Conservation (phyloP, 2,888 invertebrate genomes). For the Luffia ferchaultella region DNA sequence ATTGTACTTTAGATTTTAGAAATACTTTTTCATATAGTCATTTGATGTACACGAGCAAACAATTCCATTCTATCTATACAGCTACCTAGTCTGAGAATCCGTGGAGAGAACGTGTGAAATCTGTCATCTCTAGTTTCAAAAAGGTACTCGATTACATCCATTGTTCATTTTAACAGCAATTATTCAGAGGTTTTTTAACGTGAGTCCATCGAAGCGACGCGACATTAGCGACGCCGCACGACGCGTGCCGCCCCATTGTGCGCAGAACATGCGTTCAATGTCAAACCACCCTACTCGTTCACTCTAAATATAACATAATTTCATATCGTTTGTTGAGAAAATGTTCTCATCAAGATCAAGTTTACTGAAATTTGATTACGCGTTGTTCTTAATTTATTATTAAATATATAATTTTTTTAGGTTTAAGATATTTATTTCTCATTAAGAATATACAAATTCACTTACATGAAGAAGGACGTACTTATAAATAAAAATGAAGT, state of each 20-base stretch:
- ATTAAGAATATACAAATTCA: too few species aligned
- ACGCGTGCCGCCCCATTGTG: not conserved
- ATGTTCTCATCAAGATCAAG: not conserved
- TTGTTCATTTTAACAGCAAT: slow-evolving; percentile 5
- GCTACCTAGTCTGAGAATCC: not conserved
- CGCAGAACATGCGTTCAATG: not conserved
- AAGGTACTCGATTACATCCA: slow-evolving; percentile 4
- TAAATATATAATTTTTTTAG: too few species aligned
- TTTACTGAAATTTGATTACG: too few species aligned
- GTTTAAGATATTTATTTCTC: too few species aligned
- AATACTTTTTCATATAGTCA: too few species aligned
- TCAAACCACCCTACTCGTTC: not conserved
- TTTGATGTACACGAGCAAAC: too few species aligned
- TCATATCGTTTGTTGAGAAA: not conserved
- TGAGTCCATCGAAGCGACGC: not conserved
- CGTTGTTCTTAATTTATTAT: too few species aligned
- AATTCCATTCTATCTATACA: not conserved
- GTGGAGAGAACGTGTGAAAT: slow-evolving; percentile 4
- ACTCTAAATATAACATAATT: not conserved
- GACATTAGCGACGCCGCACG: slow-evolving; percentile 3
- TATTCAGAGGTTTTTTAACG: not conserved
- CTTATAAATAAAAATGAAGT: too few species aligned
- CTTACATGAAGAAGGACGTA: too few species aligned
- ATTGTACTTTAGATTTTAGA: too few species aligned
- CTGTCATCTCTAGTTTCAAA: slow-evolving; percentile 6